Base-by-base conservation (phyloP, 35 echinoderm and acorn worm species). In the Lytechinus pictus region DNA sequence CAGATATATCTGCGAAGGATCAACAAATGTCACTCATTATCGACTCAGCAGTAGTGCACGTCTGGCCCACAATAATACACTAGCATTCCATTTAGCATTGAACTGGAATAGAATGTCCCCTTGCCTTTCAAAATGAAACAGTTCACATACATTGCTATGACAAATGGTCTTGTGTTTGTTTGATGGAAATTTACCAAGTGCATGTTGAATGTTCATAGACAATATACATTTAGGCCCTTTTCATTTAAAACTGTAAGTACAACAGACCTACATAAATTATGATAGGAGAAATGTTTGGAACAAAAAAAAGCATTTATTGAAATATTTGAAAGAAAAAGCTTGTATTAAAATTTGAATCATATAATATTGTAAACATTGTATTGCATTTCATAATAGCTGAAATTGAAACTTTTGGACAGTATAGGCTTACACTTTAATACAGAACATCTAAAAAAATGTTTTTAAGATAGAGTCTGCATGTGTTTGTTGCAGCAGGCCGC, bases 21-120 rank as follows among this genome's bases (percentile, higher is more conserved):
- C 66, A 79, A 79, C 66, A 79, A 79, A 79, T 79, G 66, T 79
- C 66, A 79, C 66, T 79, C 66, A 79, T 79, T 79, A 79, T 79
- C 16, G 66, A 79, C 66, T 24, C 66, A 79, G 66, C 66, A 79
- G 66, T 14, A 79, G 66, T 79, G 66, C 66, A 79, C 21, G 66
- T 79, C 66, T 79, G 66, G 66, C 66, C n/a, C 19, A 79, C 14
- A 79, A 79, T 79, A 19, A 79, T 79, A 79, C 66, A 24, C 66
- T 79, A 24, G 66, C 66, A 79, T 79, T 79, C 66, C 66, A 19
- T 7, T 79, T 11, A 58, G 19, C 19, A 24, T 44, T 44, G 33
- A 44, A 44, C 33, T 44, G 16, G n/a, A 79, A 79, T 79, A 79
- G 21, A 16, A 24, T n/a, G 66, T 24, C 19, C 56, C 56, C 13